phyloP scores from a whole-genome alignment of 64 coral and sea anemone genomes.

The Porites australiensis region DNA sequence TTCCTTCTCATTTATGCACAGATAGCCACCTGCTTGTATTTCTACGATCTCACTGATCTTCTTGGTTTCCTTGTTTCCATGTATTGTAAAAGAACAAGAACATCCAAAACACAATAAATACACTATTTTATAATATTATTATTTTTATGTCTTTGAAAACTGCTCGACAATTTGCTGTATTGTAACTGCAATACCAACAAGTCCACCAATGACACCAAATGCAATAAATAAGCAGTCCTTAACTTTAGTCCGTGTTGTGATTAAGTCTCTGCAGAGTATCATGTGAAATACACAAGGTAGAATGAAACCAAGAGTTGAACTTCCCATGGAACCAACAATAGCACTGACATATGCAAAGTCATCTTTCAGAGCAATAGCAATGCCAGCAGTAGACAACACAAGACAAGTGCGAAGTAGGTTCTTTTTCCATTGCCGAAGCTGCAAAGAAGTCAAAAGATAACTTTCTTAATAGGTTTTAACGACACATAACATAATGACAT shows the following conservation, averaged over 20 bases:
- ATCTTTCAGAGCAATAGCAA: conserved; percentile 84
- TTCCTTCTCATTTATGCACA: no score
- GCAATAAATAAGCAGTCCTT: conserved; percentile 77
- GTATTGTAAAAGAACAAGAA: no score
- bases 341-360: conserved; percentile 88
- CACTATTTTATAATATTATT: background rate
- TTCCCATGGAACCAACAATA: conserved; percentile 82
- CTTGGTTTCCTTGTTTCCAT: no score
- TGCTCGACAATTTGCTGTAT: conserved; percentile 49
- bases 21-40: no score
- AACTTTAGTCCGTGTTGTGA: conserved; percentile 17
- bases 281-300: conserved; percentile 81
- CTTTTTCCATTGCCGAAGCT: conserved; percentile 73
- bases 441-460: background rate
- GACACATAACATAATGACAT: no score
- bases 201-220: conserved; percentile 79
- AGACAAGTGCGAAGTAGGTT: conserved; percentile 76
- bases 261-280: conserved; percentile 55
- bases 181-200: conserved; percentile 51
- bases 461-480: no score
- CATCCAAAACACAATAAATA: no score
- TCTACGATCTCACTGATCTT: no score
- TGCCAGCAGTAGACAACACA: conserved; percentile 71
- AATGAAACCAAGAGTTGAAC: conserved; percentile 79
- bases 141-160: conserved; percentile 46